Conservation (phyloP, 2,113 vertebrate species). For the Baryphthengus martii region DNA sequence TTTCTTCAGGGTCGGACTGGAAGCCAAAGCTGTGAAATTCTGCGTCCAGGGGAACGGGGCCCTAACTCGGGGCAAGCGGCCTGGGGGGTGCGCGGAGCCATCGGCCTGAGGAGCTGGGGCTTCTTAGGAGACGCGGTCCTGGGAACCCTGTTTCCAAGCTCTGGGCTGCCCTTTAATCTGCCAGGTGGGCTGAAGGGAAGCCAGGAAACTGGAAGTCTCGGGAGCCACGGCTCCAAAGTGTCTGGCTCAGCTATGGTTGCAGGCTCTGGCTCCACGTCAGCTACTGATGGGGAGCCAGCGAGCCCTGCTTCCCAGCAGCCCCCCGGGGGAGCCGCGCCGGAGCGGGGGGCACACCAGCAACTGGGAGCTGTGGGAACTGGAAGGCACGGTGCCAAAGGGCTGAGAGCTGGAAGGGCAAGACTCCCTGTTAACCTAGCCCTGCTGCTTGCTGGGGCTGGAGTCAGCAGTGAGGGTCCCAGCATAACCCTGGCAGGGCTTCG, state of each 20-base stretch:
- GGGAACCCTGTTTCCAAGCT: neutral
- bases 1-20: neutral
- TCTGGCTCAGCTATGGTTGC: conserved; percentile 31
- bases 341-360: neutral
- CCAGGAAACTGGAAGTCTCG: conserved; percentile 1
- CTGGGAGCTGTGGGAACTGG: neutral
- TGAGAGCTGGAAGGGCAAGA: neutral
- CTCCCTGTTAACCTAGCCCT: neutral
- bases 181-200: conserved; percentile 62
- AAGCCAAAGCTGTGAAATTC: neutral
- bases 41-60: neutral
- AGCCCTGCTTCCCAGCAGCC: neutral
- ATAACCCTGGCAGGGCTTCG: neutral
- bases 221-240: conserved; percentile 36
- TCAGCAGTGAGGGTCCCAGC: neutral
- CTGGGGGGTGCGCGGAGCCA: neutral
- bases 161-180: conserved; percentile 60
- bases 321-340: neutral
- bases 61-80: neutral
- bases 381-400: neutral
- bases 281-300: neutral
- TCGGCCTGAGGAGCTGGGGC: neutral
- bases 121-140: neutral
- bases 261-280: conserved; percentile 20
- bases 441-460: neutral